phyloP scores from a whole-genome alignment of 2,113 vertebrate genomes.

The Leptobrachium ailaonicum region DNA sequence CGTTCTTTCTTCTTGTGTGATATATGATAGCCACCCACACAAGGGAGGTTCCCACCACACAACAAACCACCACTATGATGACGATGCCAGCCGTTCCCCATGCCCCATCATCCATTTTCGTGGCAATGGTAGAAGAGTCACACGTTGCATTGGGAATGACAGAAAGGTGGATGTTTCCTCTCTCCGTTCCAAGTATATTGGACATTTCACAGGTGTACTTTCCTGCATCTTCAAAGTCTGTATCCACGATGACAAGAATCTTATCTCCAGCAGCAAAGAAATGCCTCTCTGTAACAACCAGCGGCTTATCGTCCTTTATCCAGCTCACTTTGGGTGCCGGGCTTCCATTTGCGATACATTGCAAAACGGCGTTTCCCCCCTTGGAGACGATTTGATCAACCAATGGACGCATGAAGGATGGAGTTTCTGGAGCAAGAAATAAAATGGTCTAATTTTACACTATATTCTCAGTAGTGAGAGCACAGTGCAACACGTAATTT shows the following conservation, averaged over 20 bases:
- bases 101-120: slow-evolving; percentile 76
- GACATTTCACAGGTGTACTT: slow-evolving; percentile 97
- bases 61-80: slow-evolving; percentile 97
- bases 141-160: slow-evolving; percentile 90
- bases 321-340: slow-evolving; percentile 89
- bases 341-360: slow-evolving; percentile 93
- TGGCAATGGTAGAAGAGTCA: slow-evolving; percentile 77
- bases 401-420: slow-evolving; percentile 87
- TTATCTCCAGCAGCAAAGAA: slow-evolving; percentile 96
- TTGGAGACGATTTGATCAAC: slow-evolving; percentile 87
- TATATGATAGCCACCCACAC: slow-evolving; percentile 99
- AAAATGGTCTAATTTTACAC: no score
- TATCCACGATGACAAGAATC: slow-evolving; percentile 92
- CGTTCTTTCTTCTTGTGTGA: slow-evolving; percentile 88
- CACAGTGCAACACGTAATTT: no score
- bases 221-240: slow-evolving; percentile 82
- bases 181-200: slow-evolving; percentile 88
- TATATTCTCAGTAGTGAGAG: no score
- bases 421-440: slow-evolving; percentile 76
- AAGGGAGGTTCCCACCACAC: slow-evolving; percentile 95
- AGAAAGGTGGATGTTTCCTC: slow-evolving; percentile 82
- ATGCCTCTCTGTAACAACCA: slow-evolving; percentile 87
- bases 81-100: slow-evolving; percentile 96
- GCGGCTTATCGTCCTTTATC: slow-evolving; percentile 93
- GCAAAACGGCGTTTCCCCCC: slow-evolving; percentile 90